Evolutionary conservation across 1,140 invertebrate species (phyloP).

Genomic region (Acromyrmex charruanus): DNA sequence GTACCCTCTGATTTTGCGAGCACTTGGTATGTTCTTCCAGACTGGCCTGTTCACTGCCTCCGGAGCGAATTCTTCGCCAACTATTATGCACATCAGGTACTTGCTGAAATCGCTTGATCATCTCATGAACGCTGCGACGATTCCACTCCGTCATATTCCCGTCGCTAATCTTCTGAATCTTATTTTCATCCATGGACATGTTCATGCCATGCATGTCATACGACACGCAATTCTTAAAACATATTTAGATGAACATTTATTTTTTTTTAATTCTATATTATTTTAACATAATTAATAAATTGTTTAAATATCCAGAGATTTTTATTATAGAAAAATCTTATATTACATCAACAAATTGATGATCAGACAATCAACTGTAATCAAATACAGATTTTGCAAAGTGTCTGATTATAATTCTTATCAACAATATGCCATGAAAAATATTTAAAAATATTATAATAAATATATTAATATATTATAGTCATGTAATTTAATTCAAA

Average conservation of each 20-base stretch:
- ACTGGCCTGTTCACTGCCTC: slow-evolving; percentile 76
- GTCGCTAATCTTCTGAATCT: slow-evolving; percentile 68
- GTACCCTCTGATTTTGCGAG: slow-evolving; percentile 78
- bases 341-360: neutral
- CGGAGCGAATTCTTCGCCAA: slow-evolving; percentile 75
- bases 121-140: slow-evolving; percentile 82
- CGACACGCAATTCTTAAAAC: slow-evolving; percentile 66
- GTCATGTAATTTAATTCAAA: neutral
- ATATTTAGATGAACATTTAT: neutral
- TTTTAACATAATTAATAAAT: neutral
- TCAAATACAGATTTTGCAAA: neutral
- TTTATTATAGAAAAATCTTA: neutral
- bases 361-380: neutral
- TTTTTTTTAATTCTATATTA: neutral
- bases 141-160: slow-evolving; percentile 77
- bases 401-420: neutral
- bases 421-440: neutral
- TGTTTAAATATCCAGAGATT: neutral
- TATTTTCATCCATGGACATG: slow-evolving; percentile 70
- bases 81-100: slow-evolving; percentile 81
- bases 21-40: slow-evolving; percentile 75
- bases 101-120: slow-evolving; percentile 83
- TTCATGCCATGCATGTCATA: slow-evolving; percentile 69
- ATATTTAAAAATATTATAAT: neutral
- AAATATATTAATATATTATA: neutral